A percentile compares a stretch with the other conserved stretches of the same genome.
Evolutionary conservation across 2,113 vertebrate genomes (phyloP).

Genomic region (Halichoeres trimaculatus): DNA sequence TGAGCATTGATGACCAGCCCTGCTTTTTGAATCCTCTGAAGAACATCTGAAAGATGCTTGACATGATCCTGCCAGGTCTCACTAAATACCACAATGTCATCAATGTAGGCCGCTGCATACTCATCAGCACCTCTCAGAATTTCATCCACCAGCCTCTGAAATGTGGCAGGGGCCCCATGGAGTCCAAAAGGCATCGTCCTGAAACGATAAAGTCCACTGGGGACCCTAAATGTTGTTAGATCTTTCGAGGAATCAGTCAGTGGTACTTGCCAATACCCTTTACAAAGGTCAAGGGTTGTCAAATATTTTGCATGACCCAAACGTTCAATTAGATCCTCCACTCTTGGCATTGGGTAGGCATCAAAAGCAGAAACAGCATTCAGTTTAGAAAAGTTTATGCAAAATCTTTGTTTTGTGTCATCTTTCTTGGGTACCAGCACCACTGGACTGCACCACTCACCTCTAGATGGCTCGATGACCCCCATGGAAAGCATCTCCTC

Average conservation of each 20-base stretch:
- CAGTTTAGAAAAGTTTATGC: not conserved
- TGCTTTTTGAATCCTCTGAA: not conserved
- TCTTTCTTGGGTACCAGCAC: not conserved
- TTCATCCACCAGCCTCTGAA: not conserved
- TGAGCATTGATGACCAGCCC: slow-evolving; percentile 4
- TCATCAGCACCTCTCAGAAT: not conserved
- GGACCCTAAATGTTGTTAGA: not conserved
- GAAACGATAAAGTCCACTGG: not conserved
- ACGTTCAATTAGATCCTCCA: not conserved
- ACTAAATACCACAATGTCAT: slow-evolving; percentile 3
- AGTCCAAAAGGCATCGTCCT: not conserved
- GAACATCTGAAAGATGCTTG: not conserved
- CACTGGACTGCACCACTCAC: too few species aligned
- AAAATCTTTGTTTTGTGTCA: not conserved
- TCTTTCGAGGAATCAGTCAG: not conserved
- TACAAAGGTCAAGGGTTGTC: not conserved
- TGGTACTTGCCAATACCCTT: not conserved
- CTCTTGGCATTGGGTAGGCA: not conserved
- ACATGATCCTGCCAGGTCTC: not conserved
- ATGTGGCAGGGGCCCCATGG: not conserved
- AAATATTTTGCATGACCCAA: not conserved
- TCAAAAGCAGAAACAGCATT: not conserved
- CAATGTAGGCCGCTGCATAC: not conserved
- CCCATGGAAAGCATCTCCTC: too few species aligned
- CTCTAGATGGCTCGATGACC: too few species aligned